phyloP scores from a whole-genome alignment of 1,140 invertebrate genomes.

The Gonatopus flavifemur region DNA sequence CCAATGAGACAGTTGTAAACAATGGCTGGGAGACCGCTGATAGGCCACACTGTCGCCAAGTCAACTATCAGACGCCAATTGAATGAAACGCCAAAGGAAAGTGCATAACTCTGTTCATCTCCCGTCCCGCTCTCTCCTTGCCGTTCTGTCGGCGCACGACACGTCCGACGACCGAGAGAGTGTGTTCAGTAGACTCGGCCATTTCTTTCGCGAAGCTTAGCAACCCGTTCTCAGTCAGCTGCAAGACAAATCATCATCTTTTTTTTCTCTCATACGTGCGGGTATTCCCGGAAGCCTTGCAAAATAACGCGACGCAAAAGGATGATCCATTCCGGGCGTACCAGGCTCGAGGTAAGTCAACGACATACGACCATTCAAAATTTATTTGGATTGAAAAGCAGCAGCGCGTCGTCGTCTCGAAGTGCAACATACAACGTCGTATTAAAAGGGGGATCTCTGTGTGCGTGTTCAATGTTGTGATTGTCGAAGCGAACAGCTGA shows the following conservation, averaged over 20 bases:
- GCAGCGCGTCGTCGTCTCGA: not conserved
- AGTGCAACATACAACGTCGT: constrained; percentile 22
- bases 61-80: constrained; percentile 34
- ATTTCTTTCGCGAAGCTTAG: constrained; percentile 51
- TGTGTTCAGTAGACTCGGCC: constrained; percentile 54
- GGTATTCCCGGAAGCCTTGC: constrained; percentile 53
- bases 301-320: constrained; percentile 61
- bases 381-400: not conserved
- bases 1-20: constrained; percentile 47
- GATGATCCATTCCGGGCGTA: constrained; percentile 60
- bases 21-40: constrained; percentile 30
- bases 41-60: constrained; percentile 53
- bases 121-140: constrained; percentile 19
- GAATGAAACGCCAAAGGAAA: constrained; percentile 18
- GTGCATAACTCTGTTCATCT: no score
- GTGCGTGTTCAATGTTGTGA: constrained; percentile 54
- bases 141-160: constrained; percentile 21
- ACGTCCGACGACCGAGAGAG: constrained; percentile 17
- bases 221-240: constrained; percentile 32
- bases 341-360: constrained; percentile 57
- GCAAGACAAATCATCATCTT: constrained; percentile 23
- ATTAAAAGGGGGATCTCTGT: constrained; percentile 26
- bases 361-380: not conserved
- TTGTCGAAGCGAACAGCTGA: constrained; percentile 56
- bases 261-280: constrained; percentile 41